A percentile compares a stretch with the other conserved stretches of the same genome.
Conservation (phyloP, 2,888 invertebrate species). For the Sphaeridia pumilis region DNA sequence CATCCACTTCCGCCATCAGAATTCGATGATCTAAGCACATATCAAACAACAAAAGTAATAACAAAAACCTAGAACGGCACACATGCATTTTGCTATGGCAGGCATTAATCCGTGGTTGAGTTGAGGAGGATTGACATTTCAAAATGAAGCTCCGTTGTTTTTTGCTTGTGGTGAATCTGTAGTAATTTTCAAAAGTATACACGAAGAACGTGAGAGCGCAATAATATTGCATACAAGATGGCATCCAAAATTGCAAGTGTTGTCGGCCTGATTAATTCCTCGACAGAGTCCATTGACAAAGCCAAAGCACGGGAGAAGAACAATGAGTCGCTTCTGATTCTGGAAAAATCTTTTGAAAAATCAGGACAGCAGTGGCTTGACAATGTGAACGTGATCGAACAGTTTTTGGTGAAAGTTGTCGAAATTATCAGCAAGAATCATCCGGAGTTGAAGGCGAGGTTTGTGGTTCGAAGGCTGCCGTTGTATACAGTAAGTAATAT, state of each 20-base stretch:
- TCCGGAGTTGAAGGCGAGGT: conserved; percentile 22
- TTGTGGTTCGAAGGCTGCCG: conserved; percentile 28
- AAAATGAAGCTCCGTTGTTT: no score
- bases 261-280: no score
- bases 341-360: conserved; percentile 28
- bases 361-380: conserved; percentile 28
- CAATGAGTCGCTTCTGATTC: conserved; percentile 23
- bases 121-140: no score
- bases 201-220: not conserved
- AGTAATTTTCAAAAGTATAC: not conserved
- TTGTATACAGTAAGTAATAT: conserved; percentile 25
- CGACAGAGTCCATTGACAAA: not conserved
- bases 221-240: no score
- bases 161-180: no score
- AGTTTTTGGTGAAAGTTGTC: conserved; percentile 22
- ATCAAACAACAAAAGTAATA: no score
- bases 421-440: conserved; percentile 18
- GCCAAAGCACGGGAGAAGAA: conserved; percentile 5
- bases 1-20: no score
- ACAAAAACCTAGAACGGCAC: no score
- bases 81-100: no score
- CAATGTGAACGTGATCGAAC: conserved; percentile 33
- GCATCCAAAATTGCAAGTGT: no score
- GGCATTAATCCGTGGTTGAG: no score
- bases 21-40: no score